These are phyloP conservation scores for Chelmon rostratus DNA, from an alignment of 2,797 vertebrate genomes.

Conservation along the genomic window DNA sequence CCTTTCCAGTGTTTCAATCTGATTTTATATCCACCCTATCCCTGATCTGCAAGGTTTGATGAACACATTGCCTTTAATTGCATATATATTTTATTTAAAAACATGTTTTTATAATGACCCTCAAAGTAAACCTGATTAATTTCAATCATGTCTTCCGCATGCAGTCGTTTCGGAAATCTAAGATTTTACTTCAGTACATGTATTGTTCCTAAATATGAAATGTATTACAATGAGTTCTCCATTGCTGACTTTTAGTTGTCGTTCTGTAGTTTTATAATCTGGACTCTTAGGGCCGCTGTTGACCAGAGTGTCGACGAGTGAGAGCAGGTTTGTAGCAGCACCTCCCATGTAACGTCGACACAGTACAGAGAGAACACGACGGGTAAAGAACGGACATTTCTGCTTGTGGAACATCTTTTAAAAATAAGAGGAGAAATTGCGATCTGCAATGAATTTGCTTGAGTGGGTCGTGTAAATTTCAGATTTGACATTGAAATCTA, in stretches of 20 bases:
- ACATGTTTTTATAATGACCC: no score
- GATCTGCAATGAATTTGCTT: not conserved
- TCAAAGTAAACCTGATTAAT: no score
- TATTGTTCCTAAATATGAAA: not conserved
- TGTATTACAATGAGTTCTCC: not conserved
- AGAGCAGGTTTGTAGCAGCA: not conserved
- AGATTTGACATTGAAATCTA: not conserved
- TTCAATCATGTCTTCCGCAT: no score
- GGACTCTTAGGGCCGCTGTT: conserved; percentile 57
- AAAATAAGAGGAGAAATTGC: no score
- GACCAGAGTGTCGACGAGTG: conserved; percentile 25
- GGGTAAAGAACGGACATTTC: not conserved
- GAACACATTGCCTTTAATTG: fast-evolving
- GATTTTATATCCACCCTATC: not conserved
- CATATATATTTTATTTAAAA: not conserved
- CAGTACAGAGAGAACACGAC: conserved; percentile 28
- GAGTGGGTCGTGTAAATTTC: not conserved
- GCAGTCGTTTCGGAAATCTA: not conserved
- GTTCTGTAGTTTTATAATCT: not conserved
- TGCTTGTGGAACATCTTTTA: not conserved
- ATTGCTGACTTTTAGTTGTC: not conserved
- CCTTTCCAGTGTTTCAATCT: not conserved
- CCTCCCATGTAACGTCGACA: conserved; percentile 34
- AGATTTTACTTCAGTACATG: not conserved
- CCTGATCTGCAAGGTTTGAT: not conserved